phyloP scores from a whole-genome alignment of 2,113 vertebrate genomes.

The Triplophysa siluroides region DNA sequence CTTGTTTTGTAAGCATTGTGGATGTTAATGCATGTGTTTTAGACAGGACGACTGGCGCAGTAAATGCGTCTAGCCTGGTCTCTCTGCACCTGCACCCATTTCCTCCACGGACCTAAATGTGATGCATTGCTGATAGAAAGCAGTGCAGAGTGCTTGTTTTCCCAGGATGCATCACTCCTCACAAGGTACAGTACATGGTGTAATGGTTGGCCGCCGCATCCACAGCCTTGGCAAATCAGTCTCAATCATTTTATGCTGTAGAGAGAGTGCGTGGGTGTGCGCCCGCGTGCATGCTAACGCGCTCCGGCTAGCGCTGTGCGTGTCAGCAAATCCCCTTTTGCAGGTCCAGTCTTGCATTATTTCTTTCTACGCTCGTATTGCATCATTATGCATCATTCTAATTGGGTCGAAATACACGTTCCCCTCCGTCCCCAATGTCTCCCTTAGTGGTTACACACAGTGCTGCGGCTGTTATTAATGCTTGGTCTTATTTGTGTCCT shows the following conservation, averaged over 20 bases:
- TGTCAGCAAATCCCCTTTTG: constrained; percentile 52
- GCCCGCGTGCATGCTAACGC: constrained; percentile 4
- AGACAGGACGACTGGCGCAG: not conserved
- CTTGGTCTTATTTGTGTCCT: not conserved
- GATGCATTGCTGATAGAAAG: constrained; percentile 44
- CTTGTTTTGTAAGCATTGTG: not conserved
- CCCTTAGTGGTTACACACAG: not conserved
- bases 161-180: constrained; percentile 41
- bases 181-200: constrained; percentile 28
- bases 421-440: not conserved
- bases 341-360: constrained; percentile 12
- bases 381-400: constrained; percentile 43
- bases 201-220: constrained; percentile 24
- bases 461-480: constrained; percentile 15
- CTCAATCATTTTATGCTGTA: constrained; percentile 42
- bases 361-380: constrained; percentile 27
- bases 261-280: constrained; percentile 4
- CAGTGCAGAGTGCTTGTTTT: not conserved
- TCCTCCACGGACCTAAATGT: constrained; percentile 28
- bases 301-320: not conserved
- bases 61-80: not conserved
- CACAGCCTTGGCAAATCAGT: constrained; percentile 39
- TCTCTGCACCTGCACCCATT: constrained; percentile 17
- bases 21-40: not conserved
- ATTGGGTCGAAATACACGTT: constrained; percentile 8